Percentiles rank a stretch among this genome's conserved stretches.
Evolutionary conservation across 2,888 invertebrate genomes (phyloP).

Genomic region (Aplocera efformata): DNA sequence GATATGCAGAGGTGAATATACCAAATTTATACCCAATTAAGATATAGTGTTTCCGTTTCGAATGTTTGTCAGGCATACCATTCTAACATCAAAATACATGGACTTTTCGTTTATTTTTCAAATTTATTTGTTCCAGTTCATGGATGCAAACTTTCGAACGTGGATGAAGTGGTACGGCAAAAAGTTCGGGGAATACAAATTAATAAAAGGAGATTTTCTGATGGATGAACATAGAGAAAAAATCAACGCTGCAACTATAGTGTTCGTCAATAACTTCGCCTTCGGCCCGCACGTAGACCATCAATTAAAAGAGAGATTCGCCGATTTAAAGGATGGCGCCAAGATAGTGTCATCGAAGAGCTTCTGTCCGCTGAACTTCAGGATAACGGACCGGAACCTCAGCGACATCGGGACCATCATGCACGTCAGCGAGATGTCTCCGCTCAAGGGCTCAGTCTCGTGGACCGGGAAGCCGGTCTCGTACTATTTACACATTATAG

Average conservation of each 20-base stretch:
- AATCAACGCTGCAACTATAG: slow-evolving; percentile 95
- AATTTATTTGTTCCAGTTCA: slow-evolving; percentile 80
- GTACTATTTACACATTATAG: slow-evolving; percentile 98
- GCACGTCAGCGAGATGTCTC: slow-evolving; percentile 98
- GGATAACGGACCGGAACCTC: slow-evolving; percentile 98
- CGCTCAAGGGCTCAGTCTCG: slow-evolving; percentile 96
- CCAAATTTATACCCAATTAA: not conserved
- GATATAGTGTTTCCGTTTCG: too few relatives aligned
- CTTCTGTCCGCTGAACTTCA: slow-evolving; percentile 98
- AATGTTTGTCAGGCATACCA: not conserved
- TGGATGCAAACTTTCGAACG: slow-evolving; percentile 94
- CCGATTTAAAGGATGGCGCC: slow-evolving; percentile 96
- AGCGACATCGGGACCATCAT: slow-evolving; percentile 99
- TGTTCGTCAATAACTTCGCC: slow-evolving; percentile 99
- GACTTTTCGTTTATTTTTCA: slow-evolving; percentile 10
- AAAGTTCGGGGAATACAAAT: slow-evolving; percentile 92
- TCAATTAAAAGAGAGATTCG: slow-evolving; percentile 96
- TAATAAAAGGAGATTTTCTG: slow-evolving; percentile 97
- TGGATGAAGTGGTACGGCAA: slow-evolving; percentile 99
- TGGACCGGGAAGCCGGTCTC: slow-evolving; percentile 99
- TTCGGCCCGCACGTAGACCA: slow-evolving; percentile 99
- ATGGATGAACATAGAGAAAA: slow-evolving; percentile 95
- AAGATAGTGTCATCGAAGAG: slow-evolving; percentile 99
- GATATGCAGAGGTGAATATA: slow-evolving; percentile 90
- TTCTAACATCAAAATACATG: not conserved